These are phyloP conservation scores for Falco naumanni DNA, from an alignment of 2,797 vertebrate genomes.

Conservation along the genomic window DNA sequence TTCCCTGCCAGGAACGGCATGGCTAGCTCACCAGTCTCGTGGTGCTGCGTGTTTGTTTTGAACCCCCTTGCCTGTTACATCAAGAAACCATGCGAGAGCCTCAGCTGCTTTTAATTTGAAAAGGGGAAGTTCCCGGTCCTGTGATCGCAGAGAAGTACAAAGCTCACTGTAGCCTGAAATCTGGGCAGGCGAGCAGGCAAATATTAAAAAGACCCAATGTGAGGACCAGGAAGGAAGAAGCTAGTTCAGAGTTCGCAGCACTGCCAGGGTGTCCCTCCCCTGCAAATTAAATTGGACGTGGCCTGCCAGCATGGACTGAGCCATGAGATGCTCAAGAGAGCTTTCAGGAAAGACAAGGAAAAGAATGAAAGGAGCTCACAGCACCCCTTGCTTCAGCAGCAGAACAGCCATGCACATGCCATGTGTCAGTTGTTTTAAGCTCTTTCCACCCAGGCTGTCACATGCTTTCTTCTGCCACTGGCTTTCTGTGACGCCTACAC, in stretches of 20 bases:
- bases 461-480: not conserved
- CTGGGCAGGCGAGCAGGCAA: not conserved
- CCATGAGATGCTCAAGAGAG: accelerated
- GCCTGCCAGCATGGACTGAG: not conserved
- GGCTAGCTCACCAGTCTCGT: not conserved
- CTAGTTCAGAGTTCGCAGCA: not conserved
- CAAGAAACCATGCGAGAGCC: not conserved
- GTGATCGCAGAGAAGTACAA: not conserved
- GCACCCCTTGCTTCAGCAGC: not conserved
- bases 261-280: not conserved
- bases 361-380: not conserved
- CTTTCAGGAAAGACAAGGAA: not conserved
- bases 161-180: not conserved
- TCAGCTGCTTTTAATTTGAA: not conserved
- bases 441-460: not conserved
- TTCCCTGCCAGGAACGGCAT: accelerated
- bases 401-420: not conserved
- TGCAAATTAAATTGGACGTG: not conserved
- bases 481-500: not conserved
- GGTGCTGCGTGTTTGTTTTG: not conserved
- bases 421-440: not conserved
- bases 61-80: not conserved
- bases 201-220: not conserved
- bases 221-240: not conserved
- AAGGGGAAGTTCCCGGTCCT: not conserved